A percentile compares a stretch with the other conserved stretches of the same genome.
These are phyloP conservation scores for Parazoanthus swiftii DNA, from an alignment of 92 coral and sea anemone genomes.

Conservation along the genomic window DNA sequence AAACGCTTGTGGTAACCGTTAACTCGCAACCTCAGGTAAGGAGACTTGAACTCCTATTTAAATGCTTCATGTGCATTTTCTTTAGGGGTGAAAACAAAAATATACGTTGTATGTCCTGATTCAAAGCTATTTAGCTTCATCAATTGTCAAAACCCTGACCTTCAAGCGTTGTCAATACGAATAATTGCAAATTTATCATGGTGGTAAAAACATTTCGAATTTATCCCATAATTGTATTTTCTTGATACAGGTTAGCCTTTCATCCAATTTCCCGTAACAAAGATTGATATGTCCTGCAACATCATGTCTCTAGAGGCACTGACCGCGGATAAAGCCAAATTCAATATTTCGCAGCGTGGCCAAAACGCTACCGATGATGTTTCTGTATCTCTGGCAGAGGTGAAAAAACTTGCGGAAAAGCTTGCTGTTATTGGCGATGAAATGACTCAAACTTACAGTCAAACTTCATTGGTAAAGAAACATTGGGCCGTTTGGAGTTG, in stretches of 20 bases:
- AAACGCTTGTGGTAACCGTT: background rate
- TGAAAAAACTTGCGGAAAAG: background rate
- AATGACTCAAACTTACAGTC: background rate
- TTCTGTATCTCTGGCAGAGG: background rate
- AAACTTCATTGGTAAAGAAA: background rate
- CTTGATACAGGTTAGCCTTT: background rate
- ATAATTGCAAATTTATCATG: too few species aligned
- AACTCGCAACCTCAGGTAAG: too few species aligned
- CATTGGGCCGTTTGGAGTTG: background rate
- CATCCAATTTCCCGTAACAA: background rate
- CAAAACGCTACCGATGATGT: background rate
- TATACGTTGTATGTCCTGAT: too few species aligned
- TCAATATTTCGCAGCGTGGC: background rate
- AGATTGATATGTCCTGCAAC: background rate
- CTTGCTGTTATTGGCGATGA: conserved; percentile 23
- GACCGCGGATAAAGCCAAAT: background rate
- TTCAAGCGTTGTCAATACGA: too few species aligned
- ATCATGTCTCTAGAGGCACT: background rate
- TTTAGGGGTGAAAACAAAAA: too few species aligned
- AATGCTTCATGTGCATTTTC: too few species aligned
- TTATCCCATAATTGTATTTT: too few species aligned
- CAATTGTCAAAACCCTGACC: too few species aligned
- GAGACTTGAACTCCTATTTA: too few species aligned
- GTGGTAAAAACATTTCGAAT: too few species aligned
- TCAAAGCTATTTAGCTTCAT: too few species aligned